A percentile compares a stretch with the other conserved stretches of the same genome.
phyloP scores from a whole-genome alignment of 2,888 invertebrate species.

The Papilio protenor region DNA sequence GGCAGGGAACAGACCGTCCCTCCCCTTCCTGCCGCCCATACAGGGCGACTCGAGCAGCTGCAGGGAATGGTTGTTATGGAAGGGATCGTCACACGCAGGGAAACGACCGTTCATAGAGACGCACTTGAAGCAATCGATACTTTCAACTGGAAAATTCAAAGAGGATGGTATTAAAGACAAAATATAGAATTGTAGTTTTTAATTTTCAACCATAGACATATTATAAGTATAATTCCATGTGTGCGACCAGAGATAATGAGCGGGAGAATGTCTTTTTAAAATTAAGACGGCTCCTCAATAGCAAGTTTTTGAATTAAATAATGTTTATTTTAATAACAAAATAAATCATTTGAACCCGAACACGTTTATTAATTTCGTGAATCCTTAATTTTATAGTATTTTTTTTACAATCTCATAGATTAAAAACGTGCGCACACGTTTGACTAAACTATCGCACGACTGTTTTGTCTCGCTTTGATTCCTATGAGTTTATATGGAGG shows the following conservation, averaged over 20 bases:
- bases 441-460: no score
- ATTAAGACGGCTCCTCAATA: neutral
- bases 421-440: no score
- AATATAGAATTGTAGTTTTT: neutral
- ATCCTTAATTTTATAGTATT: no score
- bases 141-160: slow-evolving; percentile 70
- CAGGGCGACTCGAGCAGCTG: slow-evolving; percentile 95
- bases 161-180: neutral
- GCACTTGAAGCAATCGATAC: slow-evolving; percentile 98
- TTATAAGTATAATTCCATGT: neutral
- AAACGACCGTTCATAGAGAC: slow-evolving; percentile 95
- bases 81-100: slow-evolving; percentile 96
- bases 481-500: no score
- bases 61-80: slow-evolving; percentile 95
- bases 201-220: neutral
- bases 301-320: neutral
- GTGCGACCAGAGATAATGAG: neutral
- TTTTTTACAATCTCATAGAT: no score
- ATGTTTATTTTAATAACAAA: neutral
- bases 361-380: no score
- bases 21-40: slow-evolving; percentile 96
- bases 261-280: neutral
- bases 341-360: no score
- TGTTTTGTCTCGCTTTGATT: no score
- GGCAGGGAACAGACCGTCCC: slow-evolving; percentile 97